A percentile compares a stretch with the other conserved stretches of the same genome.
Evolutionary conservation across 2,797 vertebrate species (phyloP).

Genomic region (Somateria mollissima): DNA sequence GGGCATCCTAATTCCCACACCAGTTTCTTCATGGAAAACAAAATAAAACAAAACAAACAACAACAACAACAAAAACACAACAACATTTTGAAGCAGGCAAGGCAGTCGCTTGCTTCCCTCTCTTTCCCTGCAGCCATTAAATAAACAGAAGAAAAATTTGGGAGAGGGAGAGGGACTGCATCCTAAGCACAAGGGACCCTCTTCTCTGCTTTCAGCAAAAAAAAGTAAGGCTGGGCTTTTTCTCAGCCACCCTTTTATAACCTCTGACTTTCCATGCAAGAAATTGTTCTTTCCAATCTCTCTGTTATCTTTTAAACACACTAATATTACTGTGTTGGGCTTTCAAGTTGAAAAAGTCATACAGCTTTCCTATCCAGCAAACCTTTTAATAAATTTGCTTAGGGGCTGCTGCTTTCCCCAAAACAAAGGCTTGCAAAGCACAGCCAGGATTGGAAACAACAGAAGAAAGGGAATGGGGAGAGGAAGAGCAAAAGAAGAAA

Average conservation of each 20-base stretch:
- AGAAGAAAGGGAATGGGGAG: rapidly evolving
- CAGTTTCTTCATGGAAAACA: background rate
- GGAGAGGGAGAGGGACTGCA: background rate
- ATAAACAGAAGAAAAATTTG: rapidly evolving
- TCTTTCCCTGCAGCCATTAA: background rate
- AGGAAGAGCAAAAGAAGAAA: background rate
- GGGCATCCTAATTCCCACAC: background rate
- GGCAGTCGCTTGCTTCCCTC: background rate
- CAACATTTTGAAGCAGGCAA: background rate
- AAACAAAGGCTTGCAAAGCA: background rate
- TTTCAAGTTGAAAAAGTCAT: background rate
- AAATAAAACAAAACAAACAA: no score
- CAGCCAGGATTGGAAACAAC: background rate
- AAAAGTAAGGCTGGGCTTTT: background rate
- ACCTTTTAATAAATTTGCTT: background rate
- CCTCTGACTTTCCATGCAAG: background rate
- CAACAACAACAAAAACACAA: background rate
- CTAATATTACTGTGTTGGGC: background rate
- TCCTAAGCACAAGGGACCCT: background rate
- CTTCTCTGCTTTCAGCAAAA: background rate
- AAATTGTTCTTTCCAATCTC: background rate
- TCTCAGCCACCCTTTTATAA: background rate
- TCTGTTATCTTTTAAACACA: background rate
- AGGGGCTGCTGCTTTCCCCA: background rate
- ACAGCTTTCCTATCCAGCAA: background rate